Evolutionary conservation across 2,888 invertebrate genomes (phyloP), one percentile per base, ranked within the genome.

Genomic region (Unio pictorum): DNA sequence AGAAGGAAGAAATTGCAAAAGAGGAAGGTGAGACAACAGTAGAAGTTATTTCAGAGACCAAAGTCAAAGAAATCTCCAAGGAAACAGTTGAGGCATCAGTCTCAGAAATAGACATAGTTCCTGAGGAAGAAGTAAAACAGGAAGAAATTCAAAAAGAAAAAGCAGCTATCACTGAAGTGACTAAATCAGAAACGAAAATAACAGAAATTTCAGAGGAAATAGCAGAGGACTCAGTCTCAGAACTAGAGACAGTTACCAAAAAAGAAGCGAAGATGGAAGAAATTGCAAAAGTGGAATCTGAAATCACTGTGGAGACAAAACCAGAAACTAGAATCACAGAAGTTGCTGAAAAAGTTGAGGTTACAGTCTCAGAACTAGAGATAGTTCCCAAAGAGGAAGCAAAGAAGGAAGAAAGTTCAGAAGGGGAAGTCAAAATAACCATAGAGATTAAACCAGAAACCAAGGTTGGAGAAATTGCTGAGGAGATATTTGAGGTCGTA

Each of bases 321-420:
- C 26, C 54, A 30, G 55, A 68, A 68, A 64, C 20, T n/a, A 45
- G 2, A 56, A 66, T 60, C 20, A 58, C 61, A 63, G 62, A 67
- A 61, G 30, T 23, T 30, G 58, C 58, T 23, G 69, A 68, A 55
- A 30, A 55, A 55, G 20, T 55, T 30, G 61, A 70, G 45, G 63
- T 61, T n/a, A 15, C 55, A 57, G 45, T 59, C 30, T 63, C 60
- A 58, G 62, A 68, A 62, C n/a, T 55, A n/a, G 65, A 64, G 17
- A 30, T 65, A 17, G 57, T 11, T 18, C 57, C 65, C 23, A 61
- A 64, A 28, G 55, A 58, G n/a, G 58, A 64, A 11, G 64, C 70
- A n/a, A 54, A 58, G 56, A 26, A 63, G n/a, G 68, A 58, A 55
- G 67, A 73, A 69, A 56, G 61, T 55, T 20, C 66, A 63, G 69